Evolutionary conservation across 1,140 invertebrate genomes (phyloP).

Genomic region (Drosophila hydei): DNA sequence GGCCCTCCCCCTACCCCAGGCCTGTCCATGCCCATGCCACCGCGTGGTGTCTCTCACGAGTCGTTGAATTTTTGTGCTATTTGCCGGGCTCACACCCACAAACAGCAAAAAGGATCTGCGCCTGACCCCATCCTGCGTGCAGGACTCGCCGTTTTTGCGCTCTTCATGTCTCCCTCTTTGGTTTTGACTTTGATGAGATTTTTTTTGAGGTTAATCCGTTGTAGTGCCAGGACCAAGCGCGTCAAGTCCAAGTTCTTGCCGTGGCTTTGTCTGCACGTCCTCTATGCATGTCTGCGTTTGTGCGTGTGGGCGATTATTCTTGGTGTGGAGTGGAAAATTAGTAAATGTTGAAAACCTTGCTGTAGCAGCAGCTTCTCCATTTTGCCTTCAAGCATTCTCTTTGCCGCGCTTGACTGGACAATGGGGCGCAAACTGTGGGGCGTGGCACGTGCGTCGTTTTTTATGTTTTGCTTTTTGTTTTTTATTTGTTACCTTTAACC

Average conservation of each 20-base stretch:
- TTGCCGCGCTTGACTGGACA: conserved; percentile 65
- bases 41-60: conserved; percentile 53
- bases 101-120: conserved; percentile 13
- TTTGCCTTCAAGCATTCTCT: conserved; percentile 50
- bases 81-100: conserved; percentile 67
- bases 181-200: conserved; percentile 81
- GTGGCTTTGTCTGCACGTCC: conserved; percentile 64
- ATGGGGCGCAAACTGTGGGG: background rate
- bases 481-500: conserved; percentile 24
- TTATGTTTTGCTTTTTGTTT: background rate
- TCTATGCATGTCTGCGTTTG: conserved; percentile 17
- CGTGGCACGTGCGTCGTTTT: conserved; percentile 57
- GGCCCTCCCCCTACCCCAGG: background rate
- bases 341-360: conserved; percentile 75
- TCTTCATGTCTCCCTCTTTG: conserved; percentile 39
- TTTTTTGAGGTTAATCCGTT: conserved; percentile 81
- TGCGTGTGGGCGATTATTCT: conserved; percentile 58
- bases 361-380: conserved; percentile 59
- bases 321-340: conserved; percentile 81
- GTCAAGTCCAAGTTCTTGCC: conserved; percentile 75
- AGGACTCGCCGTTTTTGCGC: conserved; percentile 38
- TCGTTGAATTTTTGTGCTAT: conserved; percentile 72
- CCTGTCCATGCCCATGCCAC: background rate
- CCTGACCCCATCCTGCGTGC: conserved; percentile 1
- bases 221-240: conserved; percentile 76